phyloP scores from a whole-genome alignment of 2,888 invertebrate genomes.

The Bombylius major region DNA sequence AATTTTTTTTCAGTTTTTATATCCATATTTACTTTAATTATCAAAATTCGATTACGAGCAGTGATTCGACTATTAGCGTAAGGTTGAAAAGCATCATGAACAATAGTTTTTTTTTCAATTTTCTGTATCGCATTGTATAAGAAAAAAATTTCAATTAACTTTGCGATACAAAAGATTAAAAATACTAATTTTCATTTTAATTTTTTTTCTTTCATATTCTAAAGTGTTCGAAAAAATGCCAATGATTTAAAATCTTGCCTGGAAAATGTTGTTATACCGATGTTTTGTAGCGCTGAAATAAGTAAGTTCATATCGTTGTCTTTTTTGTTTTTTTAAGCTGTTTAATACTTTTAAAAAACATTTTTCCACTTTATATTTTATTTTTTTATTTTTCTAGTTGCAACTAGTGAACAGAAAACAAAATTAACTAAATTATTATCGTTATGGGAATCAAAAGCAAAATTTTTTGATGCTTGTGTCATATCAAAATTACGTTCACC shows the following conservation, averaged over 20 bases:
- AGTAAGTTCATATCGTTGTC: slow-evolving; percentile 38
- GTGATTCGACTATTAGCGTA: too few relatives aligned
- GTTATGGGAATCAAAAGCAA: slow-evolving; percentile 93
- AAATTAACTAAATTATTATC: slow-evolving; percentile 88
- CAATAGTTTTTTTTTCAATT: too few relatives aligned
- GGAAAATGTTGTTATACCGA: slow-evolving; percentile 91
- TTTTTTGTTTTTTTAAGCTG: slow-evolving; percentile 16
- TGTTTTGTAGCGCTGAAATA: slow-evolving; percentile 90
- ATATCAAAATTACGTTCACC: slow-evolving; percentile 82
- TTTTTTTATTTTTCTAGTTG: slow-evolving; percentile 41
- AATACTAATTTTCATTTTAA: too few relatives aligned
- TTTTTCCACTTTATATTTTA: not conserved
- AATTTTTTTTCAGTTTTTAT: too few relatives aligned
- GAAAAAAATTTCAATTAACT: too few relatives aligned
- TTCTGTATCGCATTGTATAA: too few relatives aligned
- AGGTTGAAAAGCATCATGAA: too few relatives aligned
- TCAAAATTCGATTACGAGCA: too few relatives aligned
- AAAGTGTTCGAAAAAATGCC: slow-evolving; percentile 89
- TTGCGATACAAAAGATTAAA: too few relatives aligned
- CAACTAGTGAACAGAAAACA: slow-evolving; percentile 74
- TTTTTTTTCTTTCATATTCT: slow-evolving; percentile 18
- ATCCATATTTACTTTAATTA: too few relatives aligned
- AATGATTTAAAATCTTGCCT: slow-evolving; percentile 86
- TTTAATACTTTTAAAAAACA: not conserved
- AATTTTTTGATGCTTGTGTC: slow-evolving; percentile 71